Conservation (phyloP, 2,113 vertebrate genomes). For the Periophthalmodon schlosseri region DNA sequence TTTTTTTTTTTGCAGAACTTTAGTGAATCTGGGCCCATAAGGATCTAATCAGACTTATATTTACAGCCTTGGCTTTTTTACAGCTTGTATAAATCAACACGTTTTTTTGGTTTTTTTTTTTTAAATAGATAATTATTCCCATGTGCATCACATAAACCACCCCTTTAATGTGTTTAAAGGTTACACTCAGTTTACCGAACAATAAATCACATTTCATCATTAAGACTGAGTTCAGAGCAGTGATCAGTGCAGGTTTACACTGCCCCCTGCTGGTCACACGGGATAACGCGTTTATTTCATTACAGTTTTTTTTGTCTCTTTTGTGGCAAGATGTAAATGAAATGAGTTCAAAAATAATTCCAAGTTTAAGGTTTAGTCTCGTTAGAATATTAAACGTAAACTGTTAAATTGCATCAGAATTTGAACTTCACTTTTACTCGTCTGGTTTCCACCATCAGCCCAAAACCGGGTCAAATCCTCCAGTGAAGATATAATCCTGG, state of each 20-base stretch:
- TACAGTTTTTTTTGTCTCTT: too few relatives aligned
- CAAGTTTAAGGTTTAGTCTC: too few relatives aligned
- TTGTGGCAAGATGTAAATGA: too few relatives aligned
- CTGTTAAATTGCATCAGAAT: too few relatives aligned
- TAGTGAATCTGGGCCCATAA: neutral
- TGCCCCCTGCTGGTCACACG: conserved; percentile 46
- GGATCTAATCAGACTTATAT: neutral
- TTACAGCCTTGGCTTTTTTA: neutral
- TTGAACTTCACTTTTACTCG: too few relatives aligned
- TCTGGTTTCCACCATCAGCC: too few relatives aligned
- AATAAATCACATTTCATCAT: neutral
- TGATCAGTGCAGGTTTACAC: conserved; percentile 6
- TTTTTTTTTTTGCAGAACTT: neutral
- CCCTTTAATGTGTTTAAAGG: neutral
- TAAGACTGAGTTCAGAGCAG: neutral
- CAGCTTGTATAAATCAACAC: neutral
- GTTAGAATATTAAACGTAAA: too few relatives aligned
- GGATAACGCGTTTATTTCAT: too few relatives aligned
- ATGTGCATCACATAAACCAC: neutral
- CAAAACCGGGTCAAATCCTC: too few relatives aligned
- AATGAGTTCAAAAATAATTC: too few relatives aligned
- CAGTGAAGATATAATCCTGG: too few relatives aligned
- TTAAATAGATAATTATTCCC: neutral
- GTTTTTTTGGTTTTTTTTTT: too few relatives aligned
- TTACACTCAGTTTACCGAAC: neutral